These are phyloP conservation scores for Seriola quinqueradiata DNA, from an alignment of 2,113 vertebrate species.

Conservation along the genomic window DNA sequence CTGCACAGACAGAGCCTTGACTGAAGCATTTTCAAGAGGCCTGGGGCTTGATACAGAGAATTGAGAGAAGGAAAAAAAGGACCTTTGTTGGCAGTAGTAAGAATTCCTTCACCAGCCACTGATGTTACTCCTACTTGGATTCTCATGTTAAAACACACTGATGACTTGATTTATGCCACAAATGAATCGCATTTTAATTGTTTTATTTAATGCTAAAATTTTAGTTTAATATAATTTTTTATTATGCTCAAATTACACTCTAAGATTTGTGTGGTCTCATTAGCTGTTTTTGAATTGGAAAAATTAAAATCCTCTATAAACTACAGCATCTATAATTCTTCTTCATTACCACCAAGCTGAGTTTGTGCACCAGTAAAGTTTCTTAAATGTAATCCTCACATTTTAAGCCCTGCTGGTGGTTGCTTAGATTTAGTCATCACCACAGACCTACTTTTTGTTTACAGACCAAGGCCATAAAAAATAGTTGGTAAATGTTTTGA, in stretches of 20 bases:
- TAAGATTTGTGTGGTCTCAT: neutral
- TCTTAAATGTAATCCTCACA: neutral
- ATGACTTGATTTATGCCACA: neutral
- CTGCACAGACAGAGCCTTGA: neutral
- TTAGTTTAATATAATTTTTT: neutral
- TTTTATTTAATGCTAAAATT: neutral
- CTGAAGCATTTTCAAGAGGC: conserved; percentile 26
- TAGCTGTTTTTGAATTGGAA: neutral
- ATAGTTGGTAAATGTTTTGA: neutral
- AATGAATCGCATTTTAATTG: no score
- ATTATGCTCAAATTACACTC: neutral
- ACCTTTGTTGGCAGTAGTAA: neutral
- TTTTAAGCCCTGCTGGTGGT: neutral
- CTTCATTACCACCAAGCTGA: neutral
- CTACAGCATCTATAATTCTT: neutral
- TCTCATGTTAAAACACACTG: neutral
- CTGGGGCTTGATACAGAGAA: conserved; percentile 16
- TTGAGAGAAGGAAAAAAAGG: neutral
- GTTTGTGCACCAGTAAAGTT: neutral
- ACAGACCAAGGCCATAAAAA: neutral
- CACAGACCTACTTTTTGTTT: neutral
- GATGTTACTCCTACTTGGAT: neutral
- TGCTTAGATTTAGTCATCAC: neutral
- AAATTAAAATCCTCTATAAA: neutral
- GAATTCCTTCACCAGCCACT: neutral